Evolutionary conservation across 2,113 vertebrate species (phyloP).

Genomic region (Psittacus erithacus): DNA sequence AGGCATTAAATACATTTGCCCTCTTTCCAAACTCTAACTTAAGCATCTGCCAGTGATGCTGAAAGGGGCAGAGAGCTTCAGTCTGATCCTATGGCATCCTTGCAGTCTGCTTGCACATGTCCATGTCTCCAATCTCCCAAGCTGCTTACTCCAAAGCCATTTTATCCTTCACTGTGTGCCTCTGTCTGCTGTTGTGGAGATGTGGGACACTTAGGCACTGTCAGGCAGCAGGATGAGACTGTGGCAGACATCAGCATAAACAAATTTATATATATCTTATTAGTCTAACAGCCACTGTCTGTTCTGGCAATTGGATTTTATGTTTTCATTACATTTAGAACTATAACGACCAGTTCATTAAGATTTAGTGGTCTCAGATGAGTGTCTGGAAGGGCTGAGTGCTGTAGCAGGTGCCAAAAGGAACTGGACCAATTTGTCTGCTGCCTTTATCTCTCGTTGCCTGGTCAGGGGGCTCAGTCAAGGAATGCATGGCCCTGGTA

Average conservation of each 20-base stretch:
- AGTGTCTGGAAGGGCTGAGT: neutral
- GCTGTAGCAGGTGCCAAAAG: neutral
- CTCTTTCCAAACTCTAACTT: neutral
- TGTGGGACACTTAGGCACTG: neutral
- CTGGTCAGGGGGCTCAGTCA: neutral
- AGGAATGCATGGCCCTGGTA: neutral
- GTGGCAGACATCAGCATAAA: neutral
- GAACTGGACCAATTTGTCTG: neutral
- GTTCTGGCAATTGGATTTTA: neutral
- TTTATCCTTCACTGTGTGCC: neutral
- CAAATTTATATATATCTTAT: neutral
- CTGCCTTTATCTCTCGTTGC: neutral
- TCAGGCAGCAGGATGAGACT: neutral
- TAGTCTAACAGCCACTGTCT: neutral
- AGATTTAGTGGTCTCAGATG: neutral
- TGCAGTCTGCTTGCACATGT: neutral
- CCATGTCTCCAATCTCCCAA: neutral
- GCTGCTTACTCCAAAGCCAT: neutral
- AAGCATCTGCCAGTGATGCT: neutral
- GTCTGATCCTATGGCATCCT: neutral
- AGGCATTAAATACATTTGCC: neutral
- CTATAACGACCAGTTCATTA: neutral
- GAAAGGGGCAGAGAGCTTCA: neutral
- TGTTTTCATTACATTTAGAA: neutral
- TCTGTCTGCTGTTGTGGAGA: neutral